Percentiles rank a stretch among this genome's conserved stretches.
Conservation (phyloP, 2,888 invertebrate genomes). For the Lithodes maja region DNA sequence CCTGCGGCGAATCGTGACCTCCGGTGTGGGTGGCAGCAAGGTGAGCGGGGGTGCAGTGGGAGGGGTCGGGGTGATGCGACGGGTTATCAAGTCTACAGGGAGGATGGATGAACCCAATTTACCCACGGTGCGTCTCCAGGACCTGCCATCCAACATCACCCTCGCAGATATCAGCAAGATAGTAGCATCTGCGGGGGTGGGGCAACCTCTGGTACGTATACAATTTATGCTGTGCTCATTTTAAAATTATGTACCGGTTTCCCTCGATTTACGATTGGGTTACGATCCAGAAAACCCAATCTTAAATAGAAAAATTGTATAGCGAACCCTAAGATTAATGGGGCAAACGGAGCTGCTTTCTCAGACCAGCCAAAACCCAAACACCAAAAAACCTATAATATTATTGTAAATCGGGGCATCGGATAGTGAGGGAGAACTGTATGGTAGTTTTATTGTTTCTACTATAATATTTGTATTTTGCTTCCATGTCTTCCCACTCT, state of each 20-base stretch:
- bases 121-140: conserved; percentile 53
- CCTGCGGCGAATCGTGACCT: conserved; percentile 13
- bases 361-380: no score
- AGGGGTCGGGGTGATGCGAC: conserved; percentile 20
- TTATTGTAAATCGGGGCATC: no score
- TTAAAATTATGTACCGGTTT: no score
- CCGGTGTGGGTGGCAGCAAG: not conserved
- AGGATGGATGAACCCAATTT: conserved; percentile 15
- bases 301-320: no score
- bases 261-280: no score
- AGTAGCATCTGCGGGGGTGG: conserved; percentile 52
- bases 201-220: conserved; percentile 51
- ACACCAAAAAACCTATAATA: no score
- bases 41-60: not conserved
- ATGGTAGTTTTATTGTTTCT: not conserved
- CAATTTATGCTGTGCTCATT: no score
- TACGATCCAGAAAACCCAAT: no score
- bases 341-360: no score
- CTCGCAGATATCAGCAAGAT: conserved; percentile 48
- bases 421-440: no score
- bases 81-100: conserved; percentile 39
- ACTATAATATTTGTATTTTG: not conserved
- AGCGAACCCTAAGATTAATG: no score
- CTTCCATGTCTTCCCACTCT: not conserved
- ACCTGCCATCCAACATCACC: conserved; percentile 51